Evolutionary conservation across 2,888 invertebrate genomes (phyloP), one percentile per base, ranked within the genome.

Genomic region (Agrochola litura): DNA sequence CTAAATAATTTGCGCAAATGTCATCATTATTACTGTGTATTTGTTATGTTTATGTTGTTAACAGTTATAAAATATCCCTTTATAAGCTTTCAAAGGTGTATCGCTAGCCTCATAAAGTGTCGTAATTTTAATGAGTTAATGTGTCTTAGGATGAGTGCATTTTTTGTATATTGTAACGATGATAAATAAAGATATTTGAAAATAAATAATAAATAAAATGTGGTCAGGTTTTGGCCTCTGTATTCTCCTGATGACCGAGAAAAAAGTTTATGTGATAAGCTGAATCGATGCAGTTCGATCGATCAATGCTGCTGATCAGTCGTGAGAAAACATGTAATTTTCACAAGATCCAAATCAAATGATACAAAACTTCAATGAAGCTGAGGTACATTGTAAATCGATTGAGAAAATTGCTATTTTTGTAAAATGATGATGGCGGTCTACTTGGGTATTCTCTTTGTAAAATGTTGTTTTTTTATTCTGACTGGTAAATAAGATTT

Each of bases 371-470:
- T 43, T n/a, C 0, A 37, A 12, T 52, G 66, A 72, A 46, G 0
- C 58, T 58, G 22, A 43, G 30, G 30, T 70, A 65, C 12, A 54
- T 65, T 54, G 46, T 37, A 72, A 72, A 72, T 52, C 37, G 25
- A 54, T 71, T 43, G 64, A 61, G 6, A 67, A 52, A 0, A 16
- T 76, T 54, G 30, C 30, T 58, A 9, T 66, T 76, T 76, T 78
- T 60, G 52, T 72, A 37, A 65, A 43, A 25, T 43, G n/a, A 60
- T 65, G 72, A 58, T 25, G 37, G 64, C 49, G 72, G 58, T 65
- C n/a, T 66, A 52, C 56, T 63, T 56, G 46, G n/a, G 22, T 25
- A 64, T 79, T 79, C 37, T n/a, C 25, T 79, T 74, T 49, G n/a
- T 74, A 46, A 73, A 79, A 67, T 16, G 3, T 61, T 79, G 60